A percentile compares a stretch with the other conserved stretches of the same genome.
phyloP scores from a whole-genome alignment of 1,140 invertebrate species.

The Aphidius gifuensis region DNA sequence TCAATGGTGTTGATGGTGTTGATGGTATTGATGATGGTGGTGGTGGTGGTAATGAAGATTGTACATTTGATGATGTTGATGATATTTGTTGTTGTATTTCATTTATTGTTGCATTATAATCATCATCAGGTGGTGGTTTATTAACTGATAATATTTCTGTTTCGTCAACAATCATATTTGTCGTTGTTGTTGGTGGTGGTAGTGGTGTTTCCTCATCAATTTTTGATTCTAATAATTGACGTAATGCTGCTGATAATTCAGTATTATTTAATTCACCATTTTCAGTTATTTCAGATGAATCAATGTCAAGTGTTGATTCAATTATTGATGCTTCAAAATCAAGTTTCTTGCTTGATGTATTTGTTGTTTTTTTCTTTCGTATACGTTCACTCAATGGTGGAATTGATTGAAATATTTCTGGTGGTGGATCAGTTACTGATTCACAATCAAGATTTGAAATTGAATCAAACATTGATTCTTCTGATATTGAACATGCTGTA shows the following conservation, averaged over 20 bases:
- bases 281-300: conserved; percentile 28
- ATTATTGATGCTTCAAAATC: conserved; percentile 50
- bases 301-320: conserved; percentile 46
- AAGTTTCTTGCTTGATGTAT: conserved; percentile 32
- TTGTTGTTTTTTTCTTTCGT: conserved; percentile 43
- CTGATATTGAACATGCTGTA: conserved; percentile 21
- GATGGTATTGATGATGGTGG: neutral
- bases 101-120: neutral
- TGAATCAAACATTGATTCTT: conserved; percentile 40
- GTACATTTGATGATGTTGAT: neutral
- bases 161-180: conserved; percentile 23
- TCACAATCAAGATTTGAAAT: conserved; percentile 36
- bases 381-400: conserved; percentile 51
- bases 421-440: conserved; percentile 28
- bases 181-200: conserved; percentile 1
- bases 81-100: neutral
- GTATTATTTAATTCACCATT: conserved; percentile 38
- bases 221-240: conserved; percentile 44
- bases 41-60: neutral
- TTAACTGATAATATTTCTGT: conserved; percentile 9
- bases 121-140: conserved; percentile 10
- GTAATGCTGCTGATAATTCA: conserved; percentile 42
- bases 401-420: conserved; percentile 45
- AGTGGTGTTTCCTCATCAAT: conserved; percentile 31
- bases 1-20: neutral